Conservation (phyloP, 2,888 invertebrate genomes). For the Neoscelio sp. region DNA sequence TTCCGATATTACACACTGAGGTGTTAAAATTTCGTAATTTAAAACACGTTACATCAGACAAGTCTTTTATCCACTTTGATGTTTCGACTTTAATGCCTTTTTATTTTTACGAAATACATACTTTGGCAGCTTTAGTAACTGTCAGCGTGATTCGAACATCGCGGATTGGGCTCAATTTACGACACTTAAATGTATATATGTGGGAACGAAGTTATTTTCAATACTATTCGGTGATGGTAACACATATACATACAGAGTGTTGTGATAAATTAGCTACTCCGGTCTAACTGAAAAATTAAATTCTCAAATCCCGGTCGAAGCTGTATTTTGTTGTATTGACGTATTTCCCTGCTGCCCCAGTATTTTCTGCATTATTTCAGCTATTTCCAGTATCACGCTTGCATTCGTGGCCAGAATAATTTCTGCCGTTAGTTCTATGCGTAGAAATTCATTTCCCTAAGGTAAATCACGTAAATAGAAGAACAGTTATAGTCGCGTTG, state of each 20-base stretch:
- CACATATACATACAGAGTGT: background rate
- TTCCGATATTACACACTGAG: conserved; percentile 1
- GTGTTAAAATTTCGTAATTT: background rate
- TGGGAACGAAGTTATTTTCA: no score
- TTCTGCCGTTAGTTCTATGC: conserved; percentile 53
- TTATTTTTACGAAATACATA: conserved; percentile 5
- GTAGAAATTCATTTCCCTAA: conserved; percentile 72
- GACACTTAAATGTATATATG: no score
- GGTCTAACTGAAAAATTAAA: conserved; percentile 17
- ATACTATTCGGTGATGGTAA: no score
- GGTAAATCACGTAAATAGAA: conserved; percentile 67
- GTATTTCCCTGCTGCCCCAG: conserved; percentile 14
- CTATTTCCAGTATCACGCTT: conserved; percentile 35
- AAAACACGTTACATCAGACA: no score
- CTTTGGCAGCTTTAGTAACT: background rate
- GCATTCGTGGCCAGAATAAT: conserved; percentile 62
- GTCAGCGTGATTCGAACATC: conserved; percentile 1
- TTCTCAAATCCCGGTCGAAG: conserved; percentile 15
- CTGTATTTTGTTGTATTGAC: conserved; percentile 41
- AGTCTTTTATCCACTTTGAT: background rate
- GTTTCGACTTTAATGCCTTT: conserved; percentile 40
- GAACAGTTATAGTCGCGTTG: conserved; percentile 27
- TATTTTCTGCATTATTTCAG: conserved; percentile 57
- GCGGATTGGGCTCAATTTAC: conserved; percentile 5
- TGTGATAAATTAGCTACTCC: background rate